phyloP scores from a whole-genome alignment of 2,888 invertebrate species.

The Nephrotoma guestfalica region DNA sequence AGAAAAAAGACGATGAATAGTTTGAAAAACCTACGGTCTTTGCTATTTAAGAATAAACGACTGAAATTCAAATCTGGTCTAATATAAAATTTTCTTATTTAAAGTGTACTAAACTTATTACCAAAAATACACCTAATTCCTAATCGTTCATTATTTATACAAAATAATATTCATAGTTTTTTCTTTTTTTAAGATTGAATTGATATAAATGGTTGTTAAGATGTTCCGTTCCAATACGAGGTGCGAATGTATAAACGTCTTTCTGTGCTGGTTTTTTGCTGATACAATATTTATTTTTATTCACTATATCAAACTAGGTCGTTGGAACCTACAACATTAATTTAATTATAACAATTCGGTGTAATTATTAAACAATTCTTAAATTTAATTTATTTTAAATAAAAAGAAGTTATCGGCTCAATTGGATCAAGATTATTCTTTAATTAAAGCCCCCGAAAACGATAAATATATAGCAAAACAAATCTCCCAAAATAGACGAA shows the following conservation, averaged over 20 bases:
- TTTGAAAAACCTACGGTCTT: background rate
- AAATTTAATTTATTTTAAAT: background rate
- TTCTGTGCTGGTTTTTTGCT: background rate
- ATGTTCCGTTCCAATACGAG: background rate
- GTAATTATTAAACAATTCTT: background rate
- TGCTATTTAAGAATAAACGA: background rate
- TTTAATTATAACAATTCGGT: background rate
- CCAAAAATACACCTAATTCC: background rate
- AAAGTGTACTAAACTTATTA: background rate
- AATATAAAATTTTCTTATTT: background rate
- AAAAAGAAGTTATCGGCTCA: background rate
- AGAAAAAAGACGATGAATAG: background rate
- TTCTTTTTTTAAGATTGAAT: background rate
- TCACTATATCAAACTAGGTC: background rate
- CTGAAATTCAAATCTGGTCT: background rate
- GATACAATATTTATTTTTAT: background rate
- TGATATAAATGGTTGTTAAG: background rate
- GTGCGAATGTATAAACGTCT: background rate
- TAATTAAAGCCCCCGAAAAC: no score
- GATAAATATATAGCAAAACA: no score
- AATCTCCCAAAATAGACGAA: no score
- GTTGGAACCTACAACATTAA: background rate
- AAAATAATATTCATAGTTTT: background rate
- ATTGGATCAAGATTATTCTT: no score
- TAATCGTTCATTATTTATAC: background rate